These are phyloP conservation scores for Ophthalmolycus amberensis DNA, from an alignment of 2,113 vertebrate species.

Conservation along the genomic window DNA sequence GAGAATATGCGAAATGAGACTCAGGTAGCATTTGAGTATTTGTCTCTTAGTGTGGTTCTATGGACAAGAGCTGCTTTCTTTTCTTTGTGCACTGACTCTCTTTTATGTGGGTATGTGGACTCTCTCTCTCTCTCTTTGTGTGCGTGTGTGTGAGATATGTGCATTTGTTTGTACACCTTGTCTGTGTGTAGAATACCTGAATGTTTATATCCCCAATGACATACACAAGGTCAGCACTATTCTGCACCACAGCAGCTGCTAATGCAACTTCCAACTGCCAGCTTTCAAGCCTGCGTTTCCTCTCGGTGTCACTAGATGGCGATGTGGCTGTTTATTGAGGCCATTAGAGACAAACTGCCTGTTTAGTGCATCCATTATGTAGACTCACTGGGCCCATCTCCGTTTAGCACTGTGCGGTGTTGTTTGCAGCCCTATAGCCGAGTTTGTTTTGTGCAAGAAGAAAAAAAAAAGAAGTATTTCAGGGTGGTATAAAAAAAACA, in stretches of 20 bases:
- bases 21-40: neutral
- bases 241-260: slow-evolving; percentile 47
- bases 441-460: slow-evolving; percentile 9
- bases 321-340: slow-evolving; percentile 53
- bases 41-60: slow-evolving; percentile 1
- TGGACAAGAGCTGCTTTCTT: neutral
- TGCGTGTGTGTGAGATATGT: slow-evolving; percentile 10
- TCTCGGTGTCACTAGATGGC: slow-evolving; percentile 69
- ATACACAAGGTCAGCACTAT: slow-evolving; percentile 68
- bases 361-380: slow-evolving; percentile 49
- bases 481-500: slow-evolving; percentile 3
- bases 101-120: slow-evolving; percentile 7
- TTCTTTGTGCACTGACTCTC: neutral
- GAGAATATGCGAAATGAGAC: neutral
- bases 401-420: slow-evolving; percentile 41
- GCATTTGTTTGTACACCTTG: slow-evolving; percentile 45
- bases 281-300: slow-evolving; percentile 15
- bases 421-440: slow-evolving; percentile 39
- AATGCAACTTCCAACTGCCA: slow-evolving; percentile 36
- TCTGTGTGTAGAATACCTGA: slow-evolving; percentile 51
- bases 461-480: slow-evolving; percentile 9
- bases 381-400: slow-evolving; percentile 53
- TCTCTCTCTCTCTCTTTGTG: neutral
- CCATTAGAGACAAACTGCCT: slow-evolving; percentile 33
- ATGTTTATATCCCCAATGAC: slow-evolving; percentile 67